Evolutionary conservation across 2,113 vertebrate genomes (phyloP).

Genomic region (Salvator merianae): DNA sequence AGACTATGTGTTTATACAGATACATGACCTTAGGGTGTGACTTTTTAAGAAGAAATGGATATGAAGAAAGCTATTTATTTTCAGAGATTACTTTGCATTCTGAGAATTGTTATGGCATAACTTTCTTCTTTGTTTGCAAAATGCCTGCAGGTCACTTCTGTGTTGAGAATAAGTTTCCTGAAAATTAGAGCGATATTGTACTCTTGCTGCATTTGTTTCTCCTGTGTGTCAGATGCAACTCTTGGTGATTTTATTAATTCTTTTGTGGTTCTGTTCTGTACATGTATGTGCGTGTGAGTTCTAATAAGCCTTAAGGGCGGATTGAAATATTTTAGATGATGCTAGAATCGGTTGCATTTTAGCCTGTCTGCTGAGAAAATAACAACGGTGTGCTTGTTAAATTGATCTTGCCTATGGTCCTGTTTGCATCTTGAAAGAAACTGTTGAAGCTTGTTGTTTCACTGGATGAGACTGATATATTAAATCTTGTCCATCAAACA

Average conservation of each 20-base stretch:
- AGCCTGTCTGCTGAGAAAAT: neutral
- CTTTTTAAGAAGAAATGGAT: too few relatives aligned
- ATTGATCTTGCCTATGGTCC: neutral
- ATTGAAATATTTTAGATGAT: neutral
- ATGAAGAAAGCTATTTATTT: neutral
- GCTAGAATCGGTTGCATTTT: neutral
- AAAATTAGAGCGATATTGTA: neutral
- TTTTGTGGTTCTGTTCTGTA: neutral
- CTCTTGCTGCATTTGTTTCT: neutral
- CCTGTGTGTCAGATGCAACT: neutral
- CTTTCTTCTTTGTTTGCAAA: neutral
- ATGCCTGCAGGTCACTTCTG: neutral
- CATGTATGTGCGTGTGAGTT: too few relatives aligned
- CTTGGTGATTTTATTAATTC: neutral
- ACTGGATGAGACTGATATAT: neutral
- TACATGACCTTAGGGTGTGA: too few relatives aligned
- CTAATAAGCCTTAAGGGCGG: neutral
- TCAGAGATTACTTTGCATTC: neutral
- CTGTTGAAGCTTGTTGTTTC: neutral
- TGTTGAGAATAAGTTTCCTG: neutral
- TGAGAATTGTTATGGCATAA: neutral
- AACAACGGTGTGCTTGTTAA: too few relatives aligned
- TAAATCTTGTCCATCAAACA: neutral
- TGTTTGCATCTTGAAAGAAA: neutral
- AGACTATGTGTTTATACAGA: too few relatives aligned